Evolutionary conservation across 2,113 vertebrate species (phyloP).

Genomic region (Chionis minor): DNA sequence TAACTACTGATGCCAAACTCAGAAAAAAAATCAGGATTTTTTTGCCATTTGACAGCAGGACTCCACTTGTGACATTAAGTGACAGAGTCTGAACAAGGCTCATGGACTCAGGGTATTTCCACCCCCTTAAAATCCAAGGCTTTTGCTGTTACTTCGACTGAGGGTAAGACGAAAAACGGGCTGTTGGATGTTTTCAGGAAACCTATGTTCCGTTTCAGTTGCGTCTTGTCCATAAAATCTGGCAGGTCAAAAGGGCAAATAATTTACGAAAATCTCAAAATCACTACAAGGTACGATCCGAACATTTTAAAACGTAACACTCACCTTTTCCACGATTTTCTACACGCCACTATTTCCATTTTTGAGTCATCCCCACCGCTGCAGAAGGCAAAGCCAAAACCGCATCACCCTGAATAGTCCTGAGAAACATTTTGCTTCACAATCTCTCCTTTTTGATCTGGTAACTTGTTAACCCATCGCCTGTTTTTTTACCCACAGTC

Average conservation of each 20-base stretch:
- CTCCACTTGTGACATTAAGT: too few relatives aligned
- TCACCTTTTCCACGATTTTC: not conserved
- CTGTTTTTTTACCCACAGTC: not conserved
- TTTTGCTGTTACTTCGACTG: not conserved
- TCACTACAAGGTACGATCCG: not conserved
- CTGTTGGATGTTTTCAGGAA: not conserved
- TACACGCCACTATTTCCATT: not conserved
- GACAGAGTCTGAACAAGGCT: not conserved
- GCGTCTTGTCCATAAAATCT: too few relatives aligned
- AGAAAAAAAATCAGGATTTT: not conserved
- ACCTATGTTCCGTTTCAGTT: not conserved
- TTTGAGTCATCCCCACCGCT: not conserved
- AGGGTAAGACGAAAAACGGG: not conserved
- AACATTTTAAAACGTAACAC: not conserved
- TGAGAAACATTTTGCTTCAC: not conserved
- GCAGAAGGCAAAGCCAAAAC: not conserved
- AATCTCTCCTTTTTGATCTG: not conserved
- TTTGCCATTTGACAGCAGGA: not conserved
- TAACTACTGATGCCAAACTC: too few relatives aligned
- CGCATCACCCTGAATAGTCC: not conserved
- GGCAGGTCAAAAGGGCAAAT: not conserved
- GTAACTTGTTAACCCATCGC: not conserved
- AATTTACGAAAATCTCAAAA: not conserved
- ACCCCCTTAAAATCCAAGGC: not conserved
- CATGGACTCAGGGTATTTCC: accelerated